phyloP scores from a whole-genome alignment of 1,140 invertebrate genomes.

The Mamestra configurata region DNA sequence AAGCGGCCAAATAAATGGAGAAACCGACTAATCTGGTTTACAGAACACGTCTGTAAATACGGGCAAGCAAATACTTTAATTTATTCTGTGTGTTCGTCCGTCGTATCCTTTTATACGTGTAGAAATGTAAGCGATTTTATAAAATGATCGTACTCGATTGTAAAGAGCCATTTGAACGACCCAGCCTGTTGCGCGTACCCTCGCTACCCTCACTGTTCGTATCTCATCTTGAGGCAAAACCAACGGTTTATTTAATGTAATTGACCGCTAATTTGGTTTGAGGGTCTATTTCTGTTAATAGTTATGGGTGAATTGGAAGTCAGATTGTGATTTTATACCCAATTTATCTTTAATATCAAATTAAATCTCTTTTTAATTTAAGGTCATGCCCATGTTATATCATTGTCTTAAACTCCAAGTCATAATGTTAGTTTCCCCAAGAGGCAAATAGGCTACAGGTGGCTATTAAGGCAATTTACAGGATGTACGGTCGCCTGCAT shows the following conservation, averaged over 20 bases:
- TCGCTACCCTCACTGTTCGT: conserved; percentile 88
- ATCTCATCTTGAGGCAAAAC: conserved; percentile 79
- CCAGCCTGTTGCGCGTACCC: conserved; percentile 87
- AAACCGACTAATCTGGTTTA: neutral
- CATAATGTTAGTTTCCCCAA: neutral
- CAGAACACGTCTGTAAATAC: neutral
- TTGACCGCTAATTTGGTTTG: neutral
- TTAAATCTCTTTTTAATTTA: no score
- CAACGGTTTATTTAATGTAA: conserved; percentile 28
- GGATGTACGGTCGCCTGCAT: neutral
- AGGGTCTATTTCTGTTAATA: neutral
- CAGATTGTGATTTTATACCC: neutral
- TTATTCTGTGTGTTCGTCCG: neutral
- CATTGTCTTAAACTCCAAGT: neutral
- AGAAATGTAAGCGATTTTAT: conserved; percentile 22
- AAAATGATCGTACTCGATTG: conserved; percentile 23
- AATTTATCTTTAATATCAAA: no score
- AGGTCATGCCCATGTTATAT: no score
- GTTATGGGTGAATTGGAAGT: neutral
- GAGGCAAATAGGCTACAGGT: neutral
- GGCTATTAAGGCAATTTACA: neutral
- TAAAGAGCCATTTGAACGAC: conserved; percentile 77
- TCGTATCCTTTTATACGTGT: conserved; percentile 4
- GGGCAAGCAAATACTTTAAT: neutral
- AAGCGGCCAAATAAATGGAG: neutral